phyloP scores from a whole-genome alignment of 2,888 invertebrate genomes.

The Horisme vitalbata region DNA sequence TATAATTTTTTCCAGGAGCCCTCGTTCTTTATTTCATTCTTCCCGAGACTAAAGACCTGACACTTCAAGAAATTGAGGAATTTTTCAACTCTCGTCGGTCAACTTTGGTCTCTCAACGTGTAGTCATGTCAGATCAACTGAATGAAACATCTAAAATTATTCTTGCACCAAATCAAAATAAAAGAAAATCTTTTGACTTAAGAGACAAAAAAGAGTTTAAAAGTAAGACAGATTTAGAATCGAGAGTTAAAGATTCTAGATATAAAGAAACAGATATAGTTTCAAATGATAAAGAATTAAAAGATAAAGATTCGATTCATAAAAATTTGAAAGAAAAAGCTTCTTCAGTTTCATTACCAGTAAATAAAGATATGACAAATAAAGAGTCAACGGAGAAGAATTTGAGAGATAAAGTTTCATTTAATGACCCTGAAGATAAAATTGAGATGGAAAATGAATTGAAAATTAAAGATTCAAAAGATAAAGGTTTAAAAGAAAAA shows the following conservation, averaged over 20 bases:
- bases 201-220: not conserved
- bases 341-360: no score
- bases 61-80: conserved; percentile 86
- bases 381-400: not conserved
- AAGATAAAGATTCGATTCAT: not conserved
- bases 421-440: no score
- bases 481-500: not conserved
- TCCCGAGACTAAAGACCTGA: conserved; percentile 85
- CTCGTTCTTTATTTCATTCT: conserved; percentile 81
- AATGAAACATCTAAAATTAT: conserved; percentile 10
- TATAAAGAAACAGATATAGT: not conserved
- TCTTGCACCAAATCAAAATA: not conserved
- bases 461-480: not conserved
- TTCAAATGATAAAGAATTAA: not conserved
- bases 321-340: no score
- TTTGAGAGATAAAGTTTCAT: no score
- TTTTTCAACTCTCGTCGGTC: conserved; percentile 80
- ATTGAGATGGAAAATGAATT: no score
- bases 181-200: not conserved
- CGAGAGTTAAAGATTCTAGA: not conserved
- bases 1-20: conserved; percentile 54
- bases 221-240: not conserved
- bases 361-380: no score
- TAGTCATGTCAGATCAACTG: conserved; percentile 39
- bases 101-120: conserved; percentile 61